Conservation (phyloP, 37 sponge, comb jelly and placozoan species). For the Crambe crambe region DNA sequence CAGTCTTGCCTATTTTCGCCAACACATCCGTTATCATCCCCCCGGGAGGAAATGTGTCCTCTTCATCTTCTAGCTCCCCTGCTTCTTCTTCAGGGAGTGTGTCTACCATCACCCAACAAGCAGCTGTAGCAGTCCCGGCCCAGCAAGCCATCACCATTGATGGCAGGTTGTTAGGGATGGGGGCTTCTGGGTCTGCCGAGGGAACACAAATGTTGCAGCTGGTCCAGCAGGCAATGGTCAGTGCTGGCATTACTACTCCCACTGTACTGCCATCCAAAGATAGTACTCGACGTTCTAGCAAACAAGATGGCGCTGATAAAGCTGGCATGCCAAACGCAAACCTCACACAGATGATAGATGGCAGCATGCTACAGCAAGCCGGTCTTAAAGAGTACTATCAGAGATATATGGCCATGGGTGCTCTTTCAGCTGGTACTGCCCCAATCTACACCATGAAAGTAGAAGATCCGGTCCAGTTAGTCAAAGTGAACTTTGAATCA, state of each 20-base stretch:
- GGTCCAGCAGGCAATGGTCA: slow-evolving; percentile 11
- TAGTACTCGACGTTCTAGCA: not conserved
- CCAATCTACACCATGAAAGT: slow-evolving; percentile 28
- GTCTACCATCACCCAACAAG: not conserved
- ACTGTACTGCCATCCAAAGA: not conserved
- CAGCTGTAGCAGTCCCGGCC: not conserved
- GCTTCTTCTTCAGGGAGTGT: not conserved
- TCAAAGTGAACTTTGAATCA: slow-evolving; percentile 22
- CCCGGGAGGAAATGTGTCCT: not conserved
- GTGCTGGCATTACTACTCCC: not conserved
- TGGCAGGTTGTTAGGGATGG: not conserved
- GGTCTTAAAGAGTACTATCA: not conserved
- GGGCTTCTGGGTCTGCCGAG: not conserved
- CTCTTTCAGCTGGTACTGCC: no score
- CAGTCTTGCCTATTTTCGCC: slow-evolving; percentile 46
- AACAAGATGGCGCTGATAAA: no score
- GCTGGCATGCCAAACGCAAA: not conserved
- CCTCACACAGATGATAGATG: not conserved
- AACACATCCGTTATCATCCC: slow-evolving; percentile 48
- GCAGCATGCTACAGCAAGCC: not conserved
- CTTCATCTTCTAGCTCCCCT: not conserved
- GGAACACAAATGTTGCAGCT: not conserved
- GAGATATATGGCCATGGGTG: not conserved
- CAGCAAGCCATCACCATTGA: slow-evolving; percentile 8
- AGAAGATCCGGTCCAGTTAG: slow-evolving; percentile 26